phyloP scores from a whole-genome alignment of 2,797 vertebrate genomes.

The Nothura maculosa region DNA sequence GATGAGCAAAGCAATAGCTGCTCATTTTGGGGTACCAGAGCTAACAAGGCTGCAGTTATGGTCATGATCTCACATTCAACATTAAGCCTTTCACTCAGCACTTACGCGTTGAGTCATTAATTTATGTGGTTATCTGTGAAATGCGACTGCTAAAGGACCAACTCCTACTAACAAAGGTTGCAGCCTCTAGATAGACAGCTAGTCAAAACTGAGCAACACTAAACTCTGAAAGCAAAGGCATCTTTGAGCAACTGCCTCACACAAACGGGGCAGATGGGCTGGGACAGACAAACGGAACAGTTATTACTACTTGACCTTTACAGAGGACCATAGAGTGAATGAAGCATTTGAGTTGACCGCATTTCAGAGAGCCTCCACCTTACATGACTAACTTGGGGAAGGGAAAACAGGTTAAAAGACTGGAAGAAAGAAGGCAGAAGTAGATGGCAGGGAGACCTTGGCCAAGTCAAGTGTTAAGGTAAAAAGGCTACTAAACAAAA shows the following conservation, averaged over 20 bases:
- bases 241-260: neutral
- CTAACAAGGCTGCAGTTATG: neutral
- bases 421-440: neutral
- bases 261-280: neutral
- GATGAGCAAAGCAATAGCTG: neutral
- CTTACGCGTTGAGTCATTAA: too few relatives aligned
- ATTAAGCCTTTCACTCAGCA: neutral
- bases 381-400: neutral
- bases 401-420: neutral
- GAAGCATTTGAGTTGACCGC: neutral
- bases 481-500: too few relatives aligned
- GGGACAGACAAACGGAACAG: neutral
- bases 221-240: constrained; percentile 12
- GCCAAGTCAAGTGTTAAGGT: too few relatives aligned
- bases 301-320: neutral
- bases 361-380: neutral
- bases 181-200: neutral
- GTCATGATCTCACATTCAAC: neutral
- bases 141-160: neutral
- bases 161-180: neutral
- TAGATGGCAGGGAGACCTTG: neutral
- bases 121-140: neutral
- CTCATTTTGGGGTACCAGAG: neutral
- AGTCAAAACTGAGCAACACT: neutral
- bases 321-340: neutral